A percentile compares a stretch with the other conserved stretches of the same genome.
Evolutionary conservation across 1,140 invertebrate species (phyloP).

Genomic region (Cardiocondyla obscurior): DNA sequence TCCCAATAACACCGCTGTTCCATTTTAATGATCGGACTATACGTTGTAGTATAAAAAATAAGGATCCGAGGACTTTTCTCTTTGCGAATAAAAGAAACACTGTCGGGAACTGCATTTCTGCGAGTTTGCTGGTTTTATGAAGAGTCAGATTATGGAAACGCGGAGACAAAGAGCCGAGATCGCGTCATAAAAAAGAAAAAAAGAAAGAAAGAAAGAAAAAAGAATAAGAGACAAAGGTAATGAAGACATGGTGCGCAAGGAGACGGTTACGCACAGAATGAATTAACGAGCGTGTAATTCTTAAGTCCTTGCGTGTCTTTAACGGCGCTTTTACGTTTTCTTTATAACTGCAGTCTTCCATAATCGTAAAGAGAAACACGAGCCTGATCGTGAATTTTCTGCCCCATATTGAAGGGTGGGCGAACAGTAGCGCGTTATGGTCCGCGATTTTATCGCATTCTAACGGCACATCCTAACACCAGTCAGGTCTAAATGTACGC

Average conservation of each 20-base stretch:
- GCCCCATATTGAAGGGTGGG: constrained; percentile 22
- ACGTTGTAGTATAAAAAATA: constrained; percentile 18
- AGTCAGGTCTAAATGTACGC: background rate
- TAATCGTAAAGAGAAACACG: constrained; percentile 66
- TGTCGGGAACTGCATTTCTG: background rate
- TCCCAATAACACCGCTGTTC: background rate
- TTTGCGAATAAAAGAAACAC: constrained; percentile 29
- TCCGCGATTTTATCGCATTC: constrained; percentile 36
- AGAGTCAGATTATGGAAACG: constrained; percentile 12
- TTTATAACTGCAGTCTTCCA: constrained; percentile 63
- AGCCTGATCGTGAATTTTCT: constrained; percentile 3
- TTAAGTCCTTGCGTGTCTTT: constrained; percentile 51
- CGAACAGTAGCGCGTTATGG: background rate
- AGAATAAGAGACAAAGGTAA: constrained; percentile 50
- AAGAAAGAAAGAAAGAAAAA: constrained; percentile 46
- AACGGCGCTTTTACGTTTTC: constrained; percentile 66
- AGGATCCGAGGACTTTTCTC: background rate
- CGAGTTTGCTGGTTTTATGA: constrained; percentile 5
- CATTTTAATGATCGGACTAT: constrained; percentile 27
- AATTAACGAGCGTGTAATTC: constrained; percentile 67
- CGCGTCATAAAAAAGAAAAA: constrained; percentile 30
- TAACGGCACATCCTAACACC: background rate
- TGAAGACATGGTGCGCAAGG: background rate
- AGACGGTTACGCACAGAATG: constrained; percentile 23
- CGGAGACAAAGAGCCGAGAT: constrained; percentile 28